A percentile compares a stretch with the other conserved stretches of the same genome.
phyloP scores from a whole-genome alignment of 2,113 vertebrate species.

The Gymnorhina tibicen region DNA sequence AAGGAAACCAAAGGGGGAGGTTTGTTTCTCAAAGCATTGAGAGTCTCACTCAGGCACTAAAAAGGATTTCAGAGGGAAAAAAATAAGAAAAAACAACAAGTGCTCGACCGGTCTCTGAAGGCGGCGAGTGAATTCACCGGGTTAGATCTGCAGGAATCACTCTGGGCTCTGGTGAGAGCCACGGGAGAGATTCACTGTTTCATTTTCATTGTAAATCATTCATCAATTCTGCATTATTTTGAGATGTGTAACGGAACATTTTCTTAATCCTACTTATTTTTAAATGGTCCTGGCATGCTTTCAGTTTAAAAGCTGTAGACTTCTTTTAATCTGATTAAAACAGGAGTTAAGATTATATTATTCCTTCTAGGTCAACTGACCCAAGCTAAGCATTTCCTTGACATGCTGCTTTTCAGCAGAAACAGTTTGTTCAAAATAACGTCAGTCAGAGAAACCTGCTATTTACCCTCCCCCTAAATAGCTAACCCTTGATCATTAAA shows the following conservation, averaged over 20 bases:
- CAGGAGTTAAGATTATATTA: conserved; percentile 5
- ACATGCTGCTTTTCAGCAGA: background rate
- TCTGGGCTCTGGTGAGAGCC: background rate
- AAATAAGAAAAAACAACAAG: background rate
- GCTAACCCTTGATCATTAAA: background rate
- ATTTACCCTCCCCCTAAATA: background rate
- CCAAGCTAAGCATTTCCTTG: background rate
- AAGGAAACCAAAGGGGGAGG: conserved; percentile 36
- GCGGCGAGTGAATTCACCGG: background rate
- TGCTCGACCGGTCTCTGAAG: background rate
- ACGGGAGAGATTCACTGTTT: background rate
- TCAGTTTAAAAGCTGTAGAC: background rate
- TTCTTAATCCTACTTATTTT: conserved; percentile 4
- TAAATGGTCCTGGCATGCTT: background rate
- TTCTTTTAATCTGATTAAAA: conserved; percentile 18
- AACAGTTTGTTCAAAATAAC: background rate
- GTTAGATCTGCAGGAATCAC: background rate
- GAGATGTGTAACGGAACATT: background rate
- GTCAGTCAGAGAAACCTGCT: background rate
- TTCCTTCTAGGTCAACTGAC: background rate
- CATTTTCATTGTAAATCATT: background rate
- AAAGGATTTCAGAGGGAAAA: background rate
- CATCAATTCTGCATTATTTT: conserved; percentile 3
- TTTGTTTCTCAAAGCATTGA: background rate
- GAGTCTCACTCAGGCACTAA: background rate